Conservation (phyloP, 2,113 vertebrate genomes). For the Callithrix jacchus region DNA sequence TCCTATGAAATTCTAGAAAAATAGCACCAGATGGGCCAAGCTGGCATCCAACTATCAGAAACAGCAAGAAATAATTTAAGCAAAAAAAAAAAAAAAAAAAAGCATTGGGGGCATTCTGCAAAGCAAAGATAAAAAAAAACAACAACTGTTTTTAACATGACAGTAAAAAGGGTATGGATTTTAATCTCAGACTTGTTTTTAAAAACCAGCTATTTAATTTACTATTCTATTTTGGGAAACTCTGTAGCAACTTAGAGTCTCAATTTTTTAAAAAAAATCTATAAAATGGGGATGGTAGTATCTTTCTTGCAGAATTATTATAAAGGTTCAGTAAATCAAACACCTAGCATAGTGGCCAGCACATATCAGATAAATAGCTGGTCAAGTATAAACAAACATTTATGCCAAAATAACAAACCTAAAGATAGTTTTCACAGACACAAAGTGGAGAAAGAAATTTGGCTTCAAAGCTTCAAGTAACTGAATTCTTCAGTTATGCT, state of each 20-base stretch:
- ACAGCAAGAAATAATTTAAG: slow-evolving; percentile 62
- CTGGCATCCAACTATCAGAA: slow-evolving; percentile 51
- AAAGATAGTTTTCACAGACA: not conserved
- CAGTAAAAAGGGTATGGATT: not conserved
- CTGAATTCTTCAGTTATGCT: not conserved
- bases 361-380: not conserved
- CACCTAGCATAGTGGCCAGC: not conserved
- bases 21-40: slow-evolving; percentile 61
- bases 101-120: not conserved
- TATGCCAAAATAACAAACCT: not conserved
- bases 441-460: not conserved
- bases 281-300: not conserved
- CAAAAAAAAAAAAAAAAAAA: slow-evolving; percentile 31
- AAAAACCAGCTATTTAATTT: slow-evolving; percentile 17
- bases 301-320: not conserved
- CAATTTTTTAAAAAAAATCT: not conserved
- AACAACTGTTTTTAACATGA: slow-evolving; percentile 16
- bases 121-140: not conserved
- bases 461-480: not conserved
- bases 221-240: not conserved
- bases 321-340: not conserved
- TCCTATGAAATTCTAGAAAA: slow-evolving; percentile 51
- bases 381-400: not conserved
- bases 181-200: slow-evolving; percentile 28
- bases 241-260: not conserved